Evolutionary conservation across 2,113 vertebrate genomes (phyloP).

Genomic region (Chaetodon auriga): DNA sequence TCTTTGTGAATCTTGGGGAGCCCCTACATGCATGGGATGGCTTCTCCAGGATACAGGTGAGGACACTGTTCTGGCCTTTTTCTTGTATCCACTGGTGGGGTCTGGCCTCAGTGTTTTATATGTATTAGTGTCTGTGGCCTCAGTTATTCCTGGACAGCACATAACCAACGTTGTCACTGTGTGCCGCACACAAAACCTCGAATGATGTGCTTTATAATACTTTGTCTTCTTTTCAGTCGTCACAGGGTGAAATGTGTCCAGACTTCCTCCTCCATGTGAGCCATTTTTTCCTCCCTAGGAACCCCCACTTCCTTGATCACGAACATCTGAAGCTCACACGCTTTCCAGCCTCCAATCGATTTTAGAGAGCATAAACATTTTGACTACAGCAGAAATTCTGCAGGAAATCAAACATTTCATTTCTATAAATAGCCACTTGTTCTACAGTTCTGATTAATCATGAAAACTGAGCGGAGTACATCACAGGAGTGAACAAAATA

Average conservation of each 20-base stretch:
- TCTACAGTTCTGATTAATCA: constrained; percentile 21
- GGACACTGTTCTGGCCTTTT: no score
- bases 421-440: constrained; percentile 17
- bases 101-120: no score
- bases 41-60: no score
- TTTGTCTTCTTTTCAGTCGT: not conserved
- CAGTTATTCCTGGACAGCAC: no score
- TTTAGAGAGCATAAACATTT: constrained; percentile 13
- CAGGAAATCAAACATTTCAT: not conserved
- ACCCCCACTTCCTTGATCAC: not conserved
- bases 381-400: constrained; percentile 1
- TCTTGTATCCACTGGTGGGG: no score
- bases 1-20: no score
- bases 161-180: not conserved
- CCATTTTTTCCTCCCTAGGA: no score
- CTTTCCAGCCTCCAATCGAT: not conserved
- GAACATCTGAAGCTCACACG: not conserved
- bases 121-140: no score
- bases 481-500: constrained; percentile 15
- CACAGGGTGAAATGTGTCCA: not conserved
- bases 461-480: not conserved
- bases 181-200: not conserved
- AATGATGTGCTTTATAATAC: not conserved
- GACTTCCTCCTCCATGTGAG: not conserved
- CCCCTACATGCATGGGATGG: no score